Conservation (phyloP, 2,113 vertebrate species). For the Chaetura pelagica region DNA sequence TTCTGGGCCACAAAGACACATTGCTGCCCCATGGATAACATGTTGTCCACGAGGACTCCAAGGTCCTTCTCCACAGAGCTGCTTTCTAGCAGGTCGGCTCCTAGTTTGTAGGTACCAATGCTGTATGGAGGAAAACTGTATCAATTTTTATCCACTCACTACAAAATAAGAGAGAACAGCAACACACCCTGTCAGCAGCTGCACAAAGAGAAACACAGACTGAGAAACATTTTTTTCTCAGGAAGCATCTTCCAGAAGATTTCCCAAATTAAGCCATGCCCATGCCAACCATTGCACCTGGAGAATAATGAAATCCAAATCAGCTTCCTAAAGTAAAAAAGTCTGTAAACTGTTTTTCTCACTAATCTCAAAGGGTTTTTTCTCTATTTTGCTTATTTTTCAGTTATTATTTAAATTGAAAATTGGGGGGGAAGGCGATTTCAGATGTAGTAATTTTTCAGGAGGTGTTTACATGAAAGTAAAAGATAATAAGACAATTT, state of each 20-base stretch:
- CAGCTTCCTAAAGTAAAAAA: neutral
- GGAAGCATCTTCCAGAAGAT: neutral
- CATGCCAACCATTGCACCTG: neutral
- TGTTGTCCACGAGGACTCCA: too few species aligned
- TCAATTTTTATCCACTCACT: neutral
- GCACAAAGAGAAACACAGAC: neutral
- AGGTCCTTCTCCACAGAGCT: too few species aligned
- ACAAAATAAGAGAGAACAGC: neutral
- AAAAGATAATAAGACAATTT: neutral
- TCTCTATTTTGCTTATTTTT: neutral
- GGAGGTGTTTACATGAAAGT: neutral
- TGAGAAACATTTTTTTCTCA: neutral
- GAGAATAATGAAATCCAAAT: neutral
- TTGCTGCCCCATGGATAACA: too few species aligned
- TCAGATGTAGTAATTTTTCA: neutral
- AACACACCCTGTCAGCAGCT: neutral
- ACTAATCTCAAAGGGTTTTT: neutral
- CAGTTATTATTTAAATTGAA: neutral
- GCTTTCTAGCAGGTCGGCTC: too few species aligned
- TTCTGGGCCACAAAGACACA: too few species aligned
- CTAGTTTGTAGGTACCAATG: neutral
- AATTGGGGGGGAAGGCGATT: neutral
- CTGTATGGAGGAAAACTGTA: neutral
- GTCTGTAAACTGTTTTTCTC: neutral
- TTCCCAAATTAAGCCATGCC: neutral